These are phyloP conservation scores for Flexamia atlantica DNA, from an alignment of 2,888 invertebrate genomes.

Conservation along the genomic window DNA sequence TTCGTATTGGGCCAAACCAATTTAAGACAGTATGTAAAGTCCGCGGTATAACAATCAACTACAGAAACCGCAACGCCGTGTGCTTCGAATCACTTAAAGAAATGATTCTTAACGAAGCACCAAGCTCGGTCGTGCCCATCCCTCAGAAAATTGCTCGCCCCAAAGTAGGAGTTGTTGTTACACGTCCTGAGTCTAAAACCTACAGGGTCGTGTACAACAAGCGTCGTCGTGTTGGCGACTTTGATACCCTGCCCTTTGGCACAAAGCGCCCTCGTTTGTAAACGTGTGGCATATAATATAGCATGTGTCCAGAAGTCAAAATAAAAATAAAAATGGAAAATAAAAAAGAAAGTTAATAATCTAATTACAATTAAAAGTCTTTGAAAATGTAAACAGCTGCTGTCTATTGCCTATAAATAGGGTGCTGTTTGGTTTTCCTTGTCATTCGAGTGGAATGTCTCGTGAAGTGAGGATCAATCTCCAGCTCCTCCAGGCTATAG, in stretches of 20 bases:
- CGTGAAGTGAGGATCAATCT: not conserved
- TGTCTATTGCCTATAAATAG: too few species aligned
- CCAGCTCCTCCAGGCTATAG: not conserved
- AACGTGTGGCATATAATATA: too few species aligned
- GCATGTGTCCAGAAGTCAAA: too few species aligned
- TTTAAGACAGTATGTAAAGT: conserved; percentile 37
- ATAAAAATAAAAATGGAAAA: too few species aligned
- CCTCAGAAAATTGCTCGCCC: conserved; percentile 24
- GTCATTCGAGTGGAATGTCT: conserved; percentile 2
- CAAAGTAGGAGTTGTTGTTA: conserved; percentile 21
- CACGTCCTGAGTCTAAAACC: conserved; percentile 10
- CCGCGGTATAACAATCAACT: conserved; percentile 18
- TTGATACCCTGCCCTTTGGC: conserved; percentile 37
- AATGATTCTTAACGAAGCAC: not conserved
- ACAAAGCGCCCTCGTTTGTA: not conserved
- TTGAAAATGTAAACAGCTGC: too few species aligned
- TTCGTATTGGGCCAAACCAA: conserved; percentile 45
- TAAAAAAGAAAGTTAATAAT: too few species aligned
- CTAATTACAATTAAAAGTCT: too few species aligned
- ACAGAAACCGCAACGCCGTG: not conserved
- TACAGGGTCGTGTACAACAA: conserved; percentile 44
- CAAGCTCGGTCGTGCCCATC: not conserved
- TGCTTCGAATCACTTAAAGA: conserved; percentile 19
- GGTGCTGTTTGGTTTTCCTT: not conserved
- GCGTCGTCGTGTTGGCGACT: conserved; percentile 9